These are phyloP conservation scores for Drosophila trapezifrons DNA, from an alignment of 1,140 invertebrate genomes.

Conservation along the genomic window DNA sequence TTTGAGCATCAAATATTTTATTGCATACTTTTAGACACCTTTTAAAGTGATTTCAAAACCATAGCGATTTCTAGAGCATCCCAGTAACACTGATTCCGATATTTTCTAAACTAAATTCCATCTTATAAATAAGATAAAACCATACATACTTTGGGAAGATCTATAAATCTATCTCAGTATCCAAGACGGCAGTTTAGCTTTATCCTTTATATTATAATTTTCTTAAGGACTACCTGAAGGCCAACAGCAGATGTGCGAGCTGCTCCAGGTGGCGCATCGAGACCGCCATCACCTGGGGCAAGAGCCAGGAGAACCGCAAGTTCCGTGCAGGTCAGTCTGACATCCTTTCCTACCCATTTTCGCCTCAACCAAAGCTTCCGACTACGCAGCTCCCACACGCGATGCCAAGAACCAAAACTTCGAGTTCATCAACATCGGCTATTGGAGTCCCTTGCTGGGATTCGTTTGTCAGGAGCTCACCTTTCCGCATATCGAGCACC, in stretches of 20 bases:
- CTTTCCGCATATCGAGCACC: conserved; percentile 91
- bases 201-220: background rate
- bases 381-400: conserved; percentile 32
- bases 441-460: conserved; percentile 90
- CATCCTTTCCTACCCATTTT: background rate
- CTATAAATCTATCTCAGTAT: background rate
- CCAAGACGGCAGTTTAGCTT: background rate
- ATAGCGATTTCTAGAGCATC: too few species aligned
- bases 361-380: background rate
- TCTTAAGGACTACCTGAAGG: conserved; percentile 64
- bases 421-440: conserved; percentile 87
- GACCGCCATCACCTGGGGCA: conserved; percentile 81
- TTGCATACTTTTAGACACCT: too few species aligned
- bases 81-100: too few species aligned
- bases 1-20: too few species aligned
- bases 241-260: conserved; percentile 89
- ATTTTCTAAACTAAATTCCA: background rate
- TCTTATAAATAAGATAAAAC: background rate
- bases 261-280: conserved; percentile 78
- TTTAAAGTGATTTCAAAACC: too few species aligned
- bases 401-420: conserved; percentile 69
- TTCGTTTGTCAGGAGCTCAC: conserved; percentile 88
- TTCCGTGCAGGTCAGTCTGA: conserved; percentile 33
- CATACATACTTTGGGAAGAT: background rate
- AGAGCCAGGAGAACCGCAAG: conserved; percentile 72